Evolutionary conservation across 2,888 invertebrate species (phyloP), one percentile per base, ranked within the genome.

Genomic region (Steinernema carpocapsae): DNA sequence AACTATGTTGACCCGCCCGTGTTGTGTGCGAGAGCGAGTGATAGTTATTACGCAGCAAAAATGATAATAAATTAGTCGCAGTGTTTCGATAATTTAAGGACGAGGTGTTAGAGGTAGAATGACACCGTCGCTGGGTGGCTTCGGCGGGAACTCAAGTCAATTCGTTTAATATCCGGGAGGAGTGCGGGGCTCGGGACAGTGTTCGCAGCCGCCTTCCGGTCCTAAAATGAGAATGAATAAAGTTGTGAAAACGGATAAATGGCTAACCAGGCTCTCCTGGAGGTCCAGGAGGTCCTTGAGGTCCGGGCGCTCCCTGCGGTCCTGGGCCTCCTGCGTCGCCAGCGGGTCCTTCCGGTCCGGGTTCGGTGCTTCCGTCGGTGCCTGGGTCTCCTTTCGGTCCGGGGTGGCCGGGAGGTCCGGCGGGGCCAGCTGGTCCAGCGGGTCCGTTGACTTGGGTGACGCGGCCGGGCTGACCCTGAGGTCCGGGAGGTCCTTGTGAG

Each of bases 111-210:
- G 24, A 12, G 26, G 17, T 2, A 43, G 24, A 19, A 45, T 14
- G n/a, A 45, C 64, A 29, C 45, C 29, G 43, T 73, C n/a, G 46
- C 37, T 26, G 26, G 45, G 43, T 22, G 22, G 77, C 71, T 82
- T 64, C 64, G 64, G 64, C 64, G 64, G 14, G 1, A 29, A 32
- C 32, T 26, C 19, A 2, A 22, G 24, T 42, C 22, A 52, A 0
- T 51, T 43, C 32, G 71, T 56, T 77, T 84, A 84, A 75, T 85
- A 85, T 59, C 85, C 85, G 70, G 85, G 85, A 74, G 85, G 85
- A 48, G 85, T 85, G 56, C 85, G 79, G 46, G 85, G 85, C 77
- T 83, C 83, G 71, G 86, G 86, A 76, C 82, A 83, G 72, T 83
- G 83, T 70, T 82, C 83, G 81, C 83, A 83, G 14, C 78, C 78